Evolutionary conservation across 1,140 invertebrate genomes (phyloP), one percentile per base, ranked within the genome.

Genomic region (Procambarus clarkii): DNA sequence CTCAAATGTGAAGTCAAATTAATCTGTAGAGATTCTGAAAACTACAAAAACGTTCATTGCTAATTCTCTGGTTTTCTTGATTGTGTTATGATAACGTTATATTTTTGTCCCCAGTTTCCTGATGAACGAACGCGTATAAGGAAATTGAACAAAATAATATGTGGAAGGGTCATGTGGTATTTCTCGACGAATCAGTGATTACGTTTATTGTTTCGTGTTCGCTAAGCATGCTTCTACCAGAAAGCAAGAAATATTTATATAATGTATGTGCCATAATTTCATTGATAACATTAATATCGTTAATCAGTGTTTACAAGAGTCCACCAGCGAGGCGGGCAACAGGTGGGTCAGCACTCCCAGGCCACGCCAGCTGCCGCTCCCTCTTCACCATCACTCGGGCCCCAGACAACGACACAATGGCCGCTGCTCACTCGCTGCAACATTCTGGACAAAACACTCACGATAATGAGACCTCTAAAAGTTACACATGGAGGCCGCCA

Each of bases 361-460:
- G 13, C 3, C 3, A 64, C 13, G 9, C 0, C 60, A 64, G 60
- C 60, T 82, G 80, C n/a, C 80, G 54, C 3, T 54, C 80, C 11
- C 80, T 82, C 80, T 82, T 82, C 80, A 82, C 80, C 80, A 60
- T 82, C 80, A 82, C 50, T 18, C 24, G 44, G 54, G 60, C 71
- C 60, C 34, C 83, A 21, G n/a, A 24, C 13, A 13, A 13, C 60
- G 5, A 71, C 60, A 46, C 46, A 46, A 8, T 71, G 24, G 46
- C 60, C 83, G 34, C 24, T 44, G 46, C 45, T 71, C 83, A 34
- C 34, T 85, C 46, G 54, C 11, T 85, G 18, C 60, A 48, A 9
- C 3, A 69, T 58, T 60, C 24, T 58, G 21, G 15, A 58, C n/a
- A 50, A 44, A 34, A 82, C 44, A 5, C 46, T 21, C 0, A 50